A percentile compares a stretch with the other conserved stretches of the same genome.
phyloP scores from a whole-genome alignment of 2,888 invertebrate species.

The Torymus auratus region DNA sequence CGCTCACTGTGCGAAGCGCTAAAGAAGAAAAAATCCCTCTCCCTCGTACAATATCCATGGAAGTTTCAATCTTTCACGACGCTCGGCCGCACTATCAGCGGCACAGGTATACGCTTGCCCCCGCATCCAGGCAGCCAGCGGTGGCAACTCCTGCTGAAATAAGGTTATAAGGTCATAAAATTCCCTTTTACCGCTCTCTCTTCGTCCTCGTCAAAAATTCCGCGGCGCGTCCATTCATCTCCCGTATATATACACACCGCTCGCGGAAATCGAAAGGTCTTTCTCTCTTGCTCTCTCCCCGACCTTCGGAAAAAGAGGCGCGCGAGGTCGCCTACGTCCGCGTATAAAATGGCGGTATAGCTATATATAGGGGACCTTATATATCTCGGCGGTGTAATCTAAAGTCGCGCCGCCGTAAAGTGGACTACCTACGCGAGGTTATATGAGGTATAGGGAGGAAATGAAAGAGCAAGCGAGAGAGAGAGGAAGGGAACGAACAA shows the following conservation, averaged over 20 bases:
- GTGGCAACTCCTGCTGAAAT: constrained; percentile 15
- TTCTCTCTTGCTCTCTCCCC: background rate
- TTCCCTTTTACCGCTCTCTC: constrained; percentile 27
- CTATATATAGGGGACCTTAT: constrained; percentile 63
- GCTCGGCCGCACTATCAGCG: background rate
- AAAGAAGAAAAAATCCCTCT: background rate
- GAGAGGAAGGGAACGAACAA: too few species aligned
- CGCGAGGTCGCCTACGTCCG: background rate
- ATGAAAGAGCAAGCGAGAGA: constrained; percentile 33
- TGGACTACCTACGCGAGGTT: constrained; percentile 44
- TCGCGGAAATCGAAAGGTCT: constrained; percentile 50
- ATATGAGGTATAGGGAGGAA: constrained; percentile 35
- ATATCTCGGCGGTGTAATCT: constrained; percentile 71
- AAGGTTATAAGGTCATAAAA: constrained; percentile 53
- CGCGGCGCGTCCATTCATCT: constrained; percentile 27
- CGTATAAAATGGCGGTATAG: constrained; percentile 59
- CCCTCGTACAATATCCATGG: constrained; percentile 17
- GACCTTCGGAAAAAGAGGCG: constrained; percentile 16
- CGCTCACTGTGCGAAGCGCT: too few species aligned
- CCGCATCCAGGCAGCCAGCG: background rate
- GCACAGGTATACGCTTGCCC: constrained; percentile 2
- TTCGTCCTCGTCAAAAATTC: constrained; percentile 19
- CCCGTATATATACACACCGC: background rate
- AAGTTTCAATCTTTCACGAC: constrained; percentile 39
- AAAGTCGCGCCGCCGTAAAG: constrained; percentile 64